Conservation (phyloP, 2,888 invertebrate genomes). For the Oligia strigilis region DNA sequence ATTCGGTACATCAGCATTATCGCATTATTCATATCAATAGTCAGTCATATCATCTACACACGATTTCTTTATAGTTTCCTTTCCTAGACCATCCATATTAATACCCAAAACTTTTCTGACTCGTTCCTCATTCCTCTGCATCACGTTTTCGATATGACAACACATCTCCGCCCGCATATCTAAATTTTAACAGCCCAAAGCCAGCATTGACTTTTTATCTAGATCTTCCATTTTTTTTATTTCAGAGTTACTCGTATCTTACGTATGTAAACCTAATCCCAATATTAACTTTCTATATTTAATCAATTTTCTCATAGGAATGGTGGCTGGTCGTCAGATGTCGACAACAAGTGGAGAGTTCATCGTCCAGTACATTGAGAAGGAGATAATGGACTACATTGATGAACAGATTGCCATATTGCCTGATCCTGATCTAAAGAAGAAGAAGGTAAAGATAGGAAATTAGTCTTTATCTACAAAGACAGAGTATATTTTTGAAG, state of each 20-base stretch:
- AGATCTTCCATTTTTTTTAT: not conserved
- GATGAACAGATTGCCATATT: constrained; percentile 84
- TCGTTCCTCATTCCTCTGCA: not conserved
- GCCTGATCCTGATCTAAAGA: constrained; percentile 86
- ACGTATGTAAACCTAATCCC: too few relatives aligned
- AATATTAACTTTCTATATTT: not conserved
- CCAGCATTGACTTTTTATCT: not conserved
- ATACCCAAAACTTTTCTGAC: not conserved
- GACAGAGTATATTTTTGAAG: too few relatives aligned
- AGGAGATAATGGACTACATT: constrained; percentile 82
- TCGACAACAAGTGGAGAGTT: constrained; percentile 87
- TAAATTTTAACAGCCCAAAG: not conserved
- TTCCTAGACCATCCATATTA: too few relatives aligned
- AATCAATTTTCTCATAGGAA: constrained; percentile 73
- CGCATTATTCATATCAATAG: too few relatives aligned
- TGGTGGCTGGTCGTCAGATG: constrained; percentile 88
- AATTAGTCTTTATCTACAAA: not conserved
- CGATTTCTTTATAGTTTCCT: too few relatives aligned
- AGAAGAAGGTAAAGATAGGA: constrained; percentile 80
- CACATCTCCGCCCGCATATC: not conserved
- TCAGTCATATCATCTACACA: too few relatives aligned
- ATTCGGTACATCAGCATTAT: not conserved
- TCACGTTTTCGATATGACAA: not conserved
- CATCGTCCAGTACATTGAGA: constrained; percentile 82
- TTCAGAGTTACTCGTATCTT: not conserved